A percentile compares a stretch with the other conserved stretches of the same genome.
These are phyloP conservation scores for Columba livia DNA, from an alignment of 2,113 vertebrate genomes.

Conservation along the genomic window DNA sequence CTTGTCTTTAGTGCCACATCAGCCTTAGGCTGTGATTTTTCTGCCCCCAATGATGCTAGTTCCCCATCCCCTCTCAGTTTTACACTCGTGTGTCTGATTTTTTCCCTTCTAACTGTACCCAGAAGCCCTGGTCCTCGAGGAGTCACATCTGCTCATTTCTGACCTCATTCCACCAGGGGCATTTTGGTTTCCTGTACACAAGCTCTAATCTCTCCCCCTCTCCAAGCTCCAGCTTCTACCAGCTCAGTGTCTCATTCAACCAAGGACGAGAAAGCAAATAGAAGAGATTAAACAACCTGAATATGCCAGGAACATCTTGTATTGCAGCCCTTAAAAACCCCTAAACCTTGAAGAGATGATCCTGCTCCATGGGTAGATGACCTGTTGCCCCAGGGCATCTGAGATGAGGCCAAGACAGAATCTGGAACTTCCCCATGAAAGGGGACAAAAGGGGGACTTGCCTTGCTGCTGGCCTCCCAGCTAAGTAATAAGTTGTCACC, in stretches of 20 bases:
- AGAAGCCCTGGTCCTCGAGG: not conserved
- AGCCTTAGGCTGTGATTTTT: not conserved
- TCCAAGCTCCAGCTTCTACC: not conserved
- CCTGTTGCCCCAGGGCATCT: not conserved
- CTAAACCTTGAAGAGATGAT: not conserved
- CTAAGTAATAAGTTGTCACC: not conserved
- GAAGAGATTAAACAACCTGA: not conserved
- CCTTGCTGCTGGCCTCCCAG: not conserved
- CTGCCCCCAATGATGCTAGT: rapidly evolving
- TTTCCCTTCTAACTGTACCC: not conserved
- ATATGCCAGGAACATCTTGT: not conserved
- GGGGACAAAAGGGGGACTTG: not conserved
- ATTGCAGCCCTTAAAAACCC: not conserved
- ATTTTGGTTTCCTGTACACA: not conserved
- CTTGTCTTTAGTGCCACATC: not conserved
- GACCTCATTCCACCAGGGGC: not conserved
- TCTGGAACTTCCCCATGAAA: not conserved
- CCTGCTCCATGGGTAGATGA: not conserved
- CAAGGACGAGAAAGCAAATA: not conserved
- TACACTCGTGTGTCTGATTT: not conserved
- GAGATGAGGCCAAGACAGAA: not conserved
- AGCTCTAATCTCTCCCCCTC: not conserved
- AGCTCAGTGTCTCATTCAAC: rapidly evolving
- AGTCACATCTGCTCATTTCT: not conserved
- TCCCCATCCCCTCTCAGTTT: not conserved